Evolutionary conservation across 1,140 invertebrate species (phyloP), one percentile per base, ranked within the genome.

Genomic region (Brachionus sp.): DNA sequence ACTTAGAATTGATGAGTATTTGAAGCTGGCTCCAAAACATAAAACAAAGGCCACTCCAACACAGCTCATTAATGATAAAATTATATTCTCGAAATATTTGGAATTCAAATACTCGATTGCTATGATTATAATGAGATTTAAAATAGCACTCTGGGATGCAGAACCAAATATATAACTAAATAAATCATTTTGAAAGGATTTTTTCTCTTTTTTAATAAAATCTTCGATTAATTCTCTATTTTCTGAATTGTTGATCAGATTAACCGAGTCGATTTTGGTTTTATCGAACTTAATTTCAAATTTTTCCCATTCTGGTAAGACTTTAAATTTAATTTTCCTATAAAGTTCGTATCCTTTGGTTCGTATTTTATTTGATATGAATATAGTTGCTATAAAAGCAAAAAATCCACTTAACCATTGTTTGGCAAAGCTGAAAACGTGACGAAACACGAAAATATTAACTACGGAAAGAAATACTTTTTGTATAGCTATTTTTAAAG

Each of bases 11-110:
- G 77, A 62, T n/a, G 77, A 57, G 42, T 80, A 80, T 13, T 44
- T 57, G 35, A 80, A 66, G 57, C 77, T 80, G 37, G 77, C 33
- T 39, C 77, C 77, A 64, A 80, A 80, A 25, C 77, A 80, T 10
- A 80, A 13, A 5, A 80, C 9, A 80, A 80, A 80, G 33, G 77
- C 77, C 0, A 80, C 50, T 12, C 35, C 46, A 6, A 80, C 77
- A 44, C 46, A 57, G 13, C n/a, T 42, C 9, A 80, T 33, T 23
- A 66, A 29, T 19, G 77, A 57, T 5, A 39, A 50, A 33, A 62
- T 35, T 3, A 80, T 66, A 62, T 66, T 66, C 6, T 66, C 50
- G 19, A 57, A 57, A 16, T 57, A 80, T 19, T 80, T 80, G 7
- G 29, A 35, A 7, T 80, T 57, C 13, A 80, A 39, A 19, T 62